These are phyloP conservation scores for Echinometra lucunter DNA, from an alignment of 53 echinoderm and acorn worm species.

Conservation along the genomic window DNA sequence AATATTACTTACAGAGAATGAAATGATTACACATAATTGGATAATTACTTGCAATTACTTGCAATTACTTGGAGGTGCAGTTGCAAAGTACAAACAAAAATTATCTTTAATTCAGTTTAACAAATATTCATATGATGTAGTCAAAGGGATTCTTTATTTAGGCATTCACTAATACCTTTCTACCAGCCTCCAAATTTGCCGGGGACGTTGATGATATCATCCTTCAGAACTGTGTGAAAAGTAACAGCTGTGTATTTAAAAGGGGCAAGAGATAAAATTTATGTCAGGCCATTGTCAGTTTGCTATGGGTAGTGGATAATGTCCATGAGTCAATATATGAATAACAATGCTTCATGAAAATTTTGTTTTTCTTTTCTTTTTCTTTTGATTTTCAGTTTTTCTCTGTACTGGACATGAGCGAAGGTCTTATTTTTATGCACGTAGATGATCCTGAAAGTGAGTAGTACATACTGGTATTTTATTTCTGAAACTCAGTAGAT, in stretches of 20 bases:
- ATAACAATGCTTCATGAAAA: not conserved
- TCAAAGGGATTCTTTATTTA: too few species aligned
- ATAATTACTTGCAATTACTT: too few species aligned
- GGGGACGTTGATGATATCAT: not conserved
- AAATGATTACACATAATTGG: too few species aligned
- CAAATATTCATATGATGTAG: too few species aligned
- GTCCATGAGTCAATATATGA: not conserved
- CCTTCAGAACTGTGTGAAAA: constrained; percentile 5
- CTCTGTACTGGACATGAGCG: constrained; percentile 96
- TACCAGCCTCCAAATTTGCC: not conserved
- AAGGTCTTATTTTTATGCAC: constrained; percentile 98
- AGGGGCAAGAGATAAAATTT: too few species aligned
- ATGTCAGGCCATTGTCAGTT: not conserved
- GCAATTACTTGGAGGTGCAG: too few species aligned
- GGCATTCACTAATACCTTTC: too few species aligned
- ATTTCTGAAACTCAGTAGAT: too few species aligned
- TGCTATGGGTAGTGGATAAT: not conserved
- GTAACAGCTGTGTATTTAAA: not conserved
- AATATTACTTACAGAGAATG: too few species aligned
- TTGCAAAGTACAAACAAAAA: too few species aligned
- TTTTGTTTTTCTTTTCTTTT: not conserved
- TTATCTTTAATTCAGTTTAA: too few species aligned
- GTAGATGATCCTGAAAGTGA: constrained; percentile 94
- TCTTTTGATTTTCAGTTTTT: constrained; percentile 80
- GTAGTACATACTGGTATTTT: constrained; percentile 3